phyloP scores from a whole-genome alignment of 2,113 vertebrate species.

The Accipiter virgatus region DNA sequence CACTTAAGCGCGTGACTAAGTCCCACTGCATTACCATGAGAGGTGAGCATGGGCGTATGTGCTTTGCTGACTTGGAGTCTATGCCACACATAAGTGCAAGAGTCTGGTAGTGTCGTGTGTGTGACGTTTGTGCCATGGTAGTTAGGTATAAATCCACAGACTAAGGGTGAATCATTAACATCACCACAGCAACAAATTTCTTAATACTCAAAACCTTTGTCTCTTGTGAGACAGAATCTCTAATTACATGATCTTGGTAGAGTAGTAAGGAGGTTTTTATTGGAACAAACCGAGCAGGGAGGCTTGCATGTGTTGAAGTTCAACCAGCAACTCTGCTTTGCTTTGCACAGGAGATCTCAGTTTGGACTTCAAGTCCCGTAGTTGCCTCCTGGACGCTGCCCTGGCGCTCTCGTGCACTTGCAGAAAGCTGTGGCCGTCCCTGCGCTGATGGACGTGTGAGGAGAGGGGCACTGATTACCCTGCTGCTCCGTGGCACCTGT shows the following conservation, averaged over 20 bases:
- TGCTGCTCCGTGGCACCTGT: neutral
- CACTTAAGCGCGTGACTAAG: neutral
- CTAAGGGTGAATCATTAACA: slow-evolving; percentile 7
- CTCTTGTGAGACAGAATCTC: neutral
- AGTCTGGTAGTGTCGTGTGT: neutral
- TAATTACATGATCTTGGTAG: neutral
- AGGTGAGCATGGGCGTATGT: neutral
- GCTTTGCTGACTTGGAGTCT: neutral
- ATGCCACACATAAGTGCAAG: neutral
- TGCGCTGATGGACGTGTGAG: rapidly evolving
- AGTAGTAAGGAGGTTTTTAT: neutral
- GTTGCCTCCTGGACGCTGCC: neutral
- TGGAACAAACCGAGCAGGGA: neutral
- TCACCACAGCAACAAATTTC: slow-evolving; percentile 37
- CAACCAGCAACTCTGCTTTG: neutral
- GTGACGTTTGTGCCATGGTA: neutral
- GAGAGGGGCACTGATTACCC: neutral
- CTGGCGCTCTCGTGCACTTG: neutral
- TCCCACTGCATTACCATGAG: neutral
- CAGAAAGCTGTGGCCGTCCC: rapidly evolving
- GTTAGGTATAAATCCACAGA: neutral
- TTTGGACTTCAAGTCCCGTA: neutral
- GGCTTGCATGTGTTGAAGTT: neutral
- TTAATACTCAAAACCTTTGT: neutral
- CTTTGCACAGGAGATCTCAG: neutral